Percentiles rank a stretch among this genome's conserved stretches.
These are phyloP conservation scores for Helogale parvula DNA, from an alignment of 2,113 vertebrate genomes.

Conservation along the genomic window DNA sequence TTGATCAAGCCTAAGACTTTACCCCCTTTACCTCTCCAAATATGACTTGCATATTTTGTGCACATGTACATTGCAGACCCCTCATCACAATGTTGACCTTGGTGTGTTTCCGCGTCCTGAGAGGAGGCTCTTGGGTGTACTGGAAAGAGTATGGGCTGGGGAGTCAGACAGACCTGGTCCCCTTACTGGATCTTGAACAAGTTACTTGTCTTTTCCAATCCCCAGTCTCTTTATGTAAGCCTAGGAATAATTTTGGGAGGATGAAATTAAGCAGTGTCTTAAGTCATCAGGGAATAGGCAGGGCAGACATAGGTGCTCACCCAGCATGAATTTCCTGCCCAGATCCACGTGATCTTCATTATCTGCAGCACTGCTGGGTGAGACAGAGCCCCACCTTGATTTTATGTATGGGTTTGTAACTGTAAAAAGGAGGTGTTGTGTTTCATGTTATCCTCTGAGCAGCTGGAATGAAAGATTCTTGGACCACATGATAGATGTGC, in stretches of 20 bases:
- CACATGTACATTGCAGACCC: not conserved
- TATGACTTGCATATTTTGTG: not conserved
- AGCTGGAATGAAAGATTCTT: constrained; percentile 56
- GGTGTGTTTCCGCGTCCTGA: not conserved
- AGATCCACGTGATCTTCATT: not conserved
- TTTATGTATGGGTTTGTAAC: not conserved
- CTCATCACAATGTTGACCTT: not conserved
- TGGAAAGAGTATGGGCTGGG: not conserved
- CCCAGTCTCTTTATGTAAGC: constrained; percentile 9
- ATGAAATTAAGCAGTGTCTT: not conserved
- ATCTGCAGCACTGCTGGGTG: not conserved
- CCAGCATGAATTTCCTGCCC: not conserved
- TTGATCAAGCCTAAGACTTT: not conserved
- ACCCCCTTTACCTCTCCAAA: not conserved
- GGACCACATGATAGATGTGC: constrained; percentile 13
- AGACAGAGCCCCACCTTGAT: not conserved
- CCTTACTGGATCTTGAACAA: not conserved
- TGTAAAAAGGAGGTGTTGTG: constrained; percentile 20
- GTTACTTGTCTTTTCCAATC: not conserved
- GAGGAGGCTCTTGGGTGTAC: not conserved
- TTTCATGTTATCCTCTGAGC: constrained; percentile 48
- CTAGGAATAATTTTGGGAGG: not conserved
- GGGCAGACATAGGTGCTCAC: not conserved
- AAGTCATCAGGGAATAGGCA: not conserved
- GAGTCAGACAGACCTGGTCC: not conserved